phyloP scores from a whole-genome alignment of 2,113 vertebrate species.

The Callopanchax toddi region DNA sequence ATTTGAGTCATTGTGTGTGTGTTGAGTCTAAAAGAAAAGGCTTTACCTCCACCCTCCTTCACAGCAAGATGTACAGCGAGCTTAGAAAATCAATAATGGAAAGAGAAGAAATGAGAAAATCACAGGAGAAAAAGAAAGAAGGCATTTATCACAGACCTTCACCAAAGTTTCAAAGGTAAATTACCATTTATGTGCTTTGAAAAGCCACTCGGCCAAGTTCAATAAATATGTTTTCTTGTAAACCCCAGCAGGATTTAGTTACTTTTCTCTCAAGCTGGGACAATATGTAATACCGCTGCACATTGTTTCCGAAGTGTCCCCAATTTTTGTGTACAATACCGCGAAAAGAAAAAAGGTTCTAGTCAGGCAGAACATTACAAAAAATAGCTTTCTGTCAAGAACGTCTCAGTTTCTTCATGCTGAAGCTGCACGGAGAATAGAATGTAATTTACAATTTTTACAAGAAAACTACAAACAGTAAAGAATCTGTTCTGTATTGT shows the following conservation, averaged over 20 bases:
- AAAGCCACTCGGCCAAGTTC: not conserved
- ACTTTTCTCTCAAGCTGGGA: not conserved
- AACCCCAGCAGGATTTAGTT: not conserved
- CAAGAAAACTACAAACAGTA: too few species aligned
- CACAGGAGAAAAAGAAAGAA: constrained; percentile 1
- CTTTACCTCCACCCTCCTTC: not conserved
- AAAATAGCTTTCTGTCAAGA: not conserved
- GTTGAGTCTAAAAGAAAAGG: not conserved
- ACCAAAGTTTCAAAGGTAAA: not conserved
- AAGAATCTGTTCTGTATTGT: too few species aligned
- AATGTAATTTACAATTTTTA: too few species aligned
- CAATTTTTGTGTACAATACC: not conserved
- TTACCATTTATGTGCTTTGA: not conserved
- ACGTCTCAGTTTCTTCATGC: not conserved
- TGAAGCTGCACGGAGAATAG: too few species aligned
- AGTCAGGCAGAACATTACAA: not conserved
- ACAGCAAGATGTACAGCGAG: constrained; percentile 15
- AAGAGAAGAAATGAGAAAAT: constrained; percentile 14
- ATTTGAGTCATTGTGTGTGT: not conserved
- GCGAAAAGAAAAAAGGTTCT: not conserved
- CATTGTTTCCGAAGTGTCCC: not conserved
- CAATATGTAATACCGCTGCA: not conserved
- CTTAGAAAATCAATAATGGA: constrained; percentile 29
- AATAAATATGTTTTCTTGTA: not conserved
- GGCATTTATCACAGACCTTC: not conserved